Percentiles rank a stretch among this genome's conserved stretches.
Evolutionary conservation across 2,113 vertebrate genomes (phyloP).

Genomic region (Trichomycterus rosablanca): DNA sequence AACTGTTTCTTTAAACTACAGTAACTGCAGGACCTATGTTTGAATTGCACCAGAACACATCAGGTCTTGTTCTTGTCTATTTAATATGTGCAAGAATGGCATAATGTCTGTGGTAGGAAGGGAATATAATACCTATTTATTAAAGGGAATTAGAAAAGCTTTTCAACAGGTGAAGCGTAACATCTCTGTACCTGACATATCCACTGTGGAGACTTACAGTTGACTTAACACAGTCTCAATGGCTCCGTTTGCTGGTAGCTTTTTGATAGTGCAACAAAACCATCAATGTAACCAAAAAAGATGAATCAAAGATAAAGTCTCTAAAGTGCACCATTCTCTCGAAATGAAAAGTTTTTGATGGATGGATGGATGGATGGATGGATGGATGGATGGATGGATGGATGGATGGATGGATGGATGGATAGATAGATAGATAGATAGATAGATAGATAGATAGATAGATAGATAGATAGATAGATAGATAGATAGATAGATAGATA

Average conservation of each 20-base stretch:
- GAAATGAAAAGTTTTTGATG: no score
- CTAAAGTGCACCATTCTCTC: no score
- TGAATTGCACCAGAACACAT: constrained; percentile 10
- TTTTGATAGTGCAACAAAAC: background rate
- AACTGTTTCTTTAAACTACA: no score
- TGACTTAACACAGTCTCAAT: background rate
- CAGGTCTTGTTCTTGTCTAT: background rate
- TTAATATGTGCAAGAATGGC: constrained; percentile 15
- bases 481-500: no score
- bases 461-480: no score
- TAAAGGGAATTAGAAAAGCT: constrained; percentile 21
- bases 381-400: no score
- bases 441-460: no score
- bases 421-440: no score
- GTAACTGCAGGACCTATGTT: background rate
- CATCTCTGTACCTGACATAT: background rate
- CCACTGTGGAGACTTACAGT: background rate
- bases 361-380: no score
- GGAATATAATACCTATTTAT: constrained; percentile 14
- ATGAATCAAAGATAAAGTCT: no score
- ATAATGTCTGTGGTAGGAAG: constrained; percentile 12
- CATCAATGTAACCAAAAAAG: no score
- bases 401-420: no score
- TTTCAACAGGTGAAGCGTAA: constrained; percentile 23
- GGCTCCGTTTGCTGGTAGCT: constrained; percentile 14